Evolutionary conservation across 2,113 vertebrate genomes (phyloP).

Genomic region (human): GRCh38 chr4:137289501-137290000

Average conservation of each 20-base stretch:
- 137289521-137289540: fast-evolving
- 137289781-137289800: neutral
- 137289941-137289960: neutral
- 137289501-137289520: neutral
- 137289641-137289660: neutral
- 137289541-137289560: neutral
- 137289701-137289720: neutral
- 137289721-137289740: neutral
- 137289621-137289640: neutral
- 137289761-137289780: neutral
- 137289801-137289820: neutral
- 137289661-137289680: neutral
- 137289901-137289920: neutral
- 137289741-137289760: neutral
- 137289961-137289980: neutral
- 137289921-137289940: neutral
- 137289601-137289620: neutral
- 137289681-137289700: neutral
- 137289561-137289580: neutral
- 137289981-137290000: neutral
- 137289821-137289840: neutral
- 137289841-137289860: neutral
- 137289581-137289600: neutral
- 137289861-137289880: neutral
- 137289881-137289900: neutral